Percentiles rank a stretch among this genome's conserved stretches.
These are phyloP conservation scores for Cerastis rubricosa DNA, from an alignment of 2,888 invertebrate species.

Conservation along the genomic window DNA sequence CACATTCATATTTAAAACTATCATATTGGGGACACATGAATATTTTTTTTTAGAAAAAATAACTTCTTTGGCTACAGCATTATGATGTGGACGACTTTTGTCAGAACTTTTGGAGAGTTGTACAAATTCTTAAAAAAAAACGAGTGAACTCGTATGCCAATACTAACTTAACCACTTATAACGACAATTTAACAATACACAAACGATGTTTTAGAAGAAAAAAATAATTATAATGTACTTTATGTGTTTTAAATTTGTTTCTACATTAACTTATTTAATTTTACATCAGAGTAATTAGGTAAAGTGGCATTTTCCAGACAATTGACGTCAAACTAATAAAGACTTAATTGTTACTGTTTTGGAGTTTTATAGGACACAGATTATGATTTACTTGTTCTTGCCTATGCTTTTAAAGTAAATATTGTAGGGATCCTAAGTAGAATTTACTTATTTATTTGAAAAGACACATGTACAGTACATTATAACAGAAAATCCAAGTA, in stretches of 20 bases:
- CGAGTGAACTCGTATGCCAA: not conserved
- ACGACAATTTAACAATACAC: not conserved
- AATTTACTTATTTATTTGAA: too few relatives aligned
- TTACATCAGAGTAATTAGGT: conserved; percentile 37
- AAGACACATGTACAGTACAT: too few relatives aligned
- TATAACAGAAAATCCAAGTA: too few relatives aligned
- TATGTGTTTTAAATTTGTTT: conserved; percentile 47
- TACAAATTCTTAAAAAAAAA: not conserved
- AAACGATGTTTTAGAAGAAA: conserved; percentile 41
- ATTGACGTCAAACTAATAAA: conserved; percentile 57
- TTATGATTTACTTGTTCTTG: conserved; percentile 3
- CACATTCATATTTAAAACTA: not conserved
- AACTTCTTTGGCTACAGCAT: not conserved
- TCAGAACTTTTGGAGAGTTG: not conserved
- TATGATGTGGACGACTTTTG: not conserved
- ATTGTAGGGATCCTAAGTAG: not conserved
- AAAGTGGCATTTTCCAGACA: conserved; percentile 54
- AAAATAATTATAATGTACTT: conserved; percentile 11
- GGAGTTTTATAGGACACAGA: conserved; percentile 9
- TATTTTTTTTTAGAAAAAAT: not conserved
- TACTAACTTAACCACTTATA: not conserved
- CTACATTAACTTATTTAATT: conserved; percentile 37
- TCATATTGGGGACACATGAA: not conserved
- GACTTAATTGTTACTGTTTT: conserved; percentile 27
- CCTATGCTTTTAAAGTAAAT: conserved; percentile 4